Conservation (phyloP, 1,140 invertebrate genomes). For the Acromyrmex echinatior region DNA sequence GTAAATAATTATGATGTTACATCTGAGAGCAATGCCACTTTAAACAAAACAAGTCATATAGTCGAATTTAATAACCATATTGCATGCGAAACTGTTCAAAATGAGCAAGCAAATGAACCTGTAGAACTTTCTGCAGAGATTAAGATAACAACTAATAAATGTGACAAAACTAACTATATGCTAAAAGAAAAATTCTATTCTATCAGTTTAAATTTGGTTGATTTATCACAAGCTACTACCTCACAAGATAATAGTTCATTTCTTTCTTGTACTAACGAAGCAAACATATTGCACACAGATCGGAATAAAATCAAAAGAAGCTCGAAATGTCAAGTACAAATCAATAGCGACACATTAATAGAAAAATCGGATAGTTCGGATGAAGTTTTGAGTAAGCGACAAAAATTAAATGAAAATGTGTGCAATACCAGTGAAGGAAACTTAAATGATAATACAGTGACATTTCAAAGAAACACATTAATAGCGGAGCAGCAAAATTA, state of each 20-base stretch:
- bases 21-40: not conserved
- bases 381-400: constrained; percentile 79
- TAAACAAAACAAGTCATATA: not conserved
- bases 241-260: constrained; percentile 48
- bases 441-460: constrained; percentile 8
- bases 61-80: not conserved
- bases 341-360: constrained; percentile 81
- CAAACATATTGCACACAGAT: constrained; percentile 21
- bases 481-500: constrained; percentile 73
- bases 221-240: constrained; percentile 46
- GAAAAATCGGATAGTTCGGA: constrained; percentile 81
- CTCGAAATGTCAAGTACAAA: constrained; percentile 53
- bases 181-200: not conserved
- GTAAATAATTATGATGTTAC: not conserved
- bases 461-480: constrained; percentile 68
- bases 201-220: not conserved
- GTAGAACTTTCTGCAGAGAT: constrained; percentile 8
- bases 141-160: not conserved
- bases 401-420: constrained; percentile 73
- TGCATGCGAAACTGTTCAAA: not conserved
- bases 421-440: constrained; percentile 23
- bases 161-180: constrained; percentile 17
- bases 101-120: not conserved
- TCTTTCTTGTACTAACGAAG: constrained; percentile 20
- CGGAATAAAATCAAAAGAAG: constrained; percentile 55